Evolutionary conservation across 1,140 invertebrate genomes (phyloP).

Genomic region (Gyrodactylus salaris): DNA sequence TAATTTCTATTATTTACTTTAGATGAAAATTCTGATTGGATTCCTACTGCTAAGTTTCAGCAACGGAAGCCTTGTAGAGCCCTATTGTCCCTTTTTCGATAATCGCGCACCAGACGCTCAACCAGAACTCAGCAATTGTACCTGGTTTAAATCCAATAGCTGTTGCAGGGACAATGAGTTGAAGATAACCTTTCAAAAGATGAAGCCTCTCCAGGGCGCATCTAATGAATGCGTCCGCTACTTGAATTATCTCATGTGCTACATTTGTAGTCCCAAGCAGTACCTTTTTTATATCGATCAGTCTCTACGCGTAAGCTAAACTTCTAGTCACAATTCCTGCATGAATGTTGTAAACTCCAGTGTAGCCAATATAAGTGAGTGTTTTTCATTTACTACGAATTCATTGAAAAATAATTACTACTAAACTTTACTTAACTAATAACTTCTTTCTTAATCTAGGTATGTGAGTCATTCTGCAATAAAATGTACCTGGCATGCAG

Average conservation of each 20-base stretch:
- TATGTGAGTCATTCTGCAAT: conserved; percentile 8
- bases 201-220: conserved; percentile 18
- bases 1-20: no score
- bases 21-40: no score
- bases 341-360: no score
- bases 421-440: no score
- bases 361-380: no score
- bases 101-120: conserved; percentile 18
- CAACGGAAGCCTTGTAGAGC: no score
- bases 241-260: conserved; percentile 21
- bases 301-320: conserved; percentile 17
- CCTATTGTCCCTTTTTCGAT: conserved; percentile 19
- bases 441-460: background rate
- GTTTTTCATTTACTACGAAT: no score
- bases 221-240: conserved; percentile 16
- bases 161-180: conserved; percentile 20
- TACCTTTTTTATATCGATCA: conserved; percentile 17
- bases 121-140: conserved; percentile 18
- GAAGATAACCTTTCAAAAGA: conserved; percentile 16
- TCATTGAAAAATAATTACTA: no score
- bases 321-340: conserved; percentile 16
- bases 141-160: conserved; percentile 18
- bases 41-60: no score
- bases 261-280: conserved; percentile 19
- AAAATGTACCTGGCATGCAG: conserved; percentile 14